These are phyloP conservation scores for Rhodeus uyekii DNA, from an alignment of 2,797 vertebrate genomes.

Conservation along the genomic window DNA sequence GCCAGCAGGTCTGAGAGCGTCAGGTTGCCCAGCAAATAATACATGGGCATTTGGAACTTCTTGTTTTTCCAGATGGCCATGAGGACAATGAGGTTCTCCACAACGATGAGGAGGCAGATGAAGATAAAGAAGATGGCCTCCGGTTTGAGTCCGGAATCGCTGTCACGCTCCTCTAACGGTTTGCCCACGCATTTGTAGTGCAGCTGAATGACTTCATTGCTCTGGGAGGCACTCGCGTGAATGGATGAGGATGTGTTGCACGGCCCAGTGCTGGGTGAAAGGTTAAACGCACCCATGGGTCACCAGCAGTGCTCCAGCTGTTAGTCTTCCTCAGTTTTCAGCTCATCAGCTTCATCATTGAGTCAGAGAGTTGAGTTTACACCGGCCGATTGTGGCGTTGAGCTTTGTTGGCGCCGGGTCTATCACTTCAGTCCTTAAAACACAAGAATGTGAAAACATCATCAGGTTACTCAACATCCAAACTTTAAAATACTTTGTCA, in stretches of 20 bases:
- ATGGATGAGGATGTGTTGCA: slow-evolving; percentile 30
- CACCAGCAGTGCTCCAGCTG: not conserved
- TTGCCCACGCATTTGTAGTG: slow-evolving; percentile 90
- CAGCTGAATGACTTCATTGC: slow-evolving; percentile 72
- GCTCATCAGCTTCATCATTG: not conserved
- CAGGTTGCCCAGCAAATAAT: slow-evolving; percentile 89
- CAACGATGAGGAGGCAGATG: slow-evolving; percentile 84
- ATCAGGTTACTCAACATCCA: not conserved
- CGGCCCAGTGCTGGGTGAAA: slow-evolving; percentile 12
- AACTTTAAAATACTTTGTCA: not conserved
- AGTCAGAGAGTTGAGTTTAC: not conserved
- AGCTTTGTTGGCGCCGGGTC: not conserved
- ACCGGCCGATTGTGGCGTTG: not conserved
- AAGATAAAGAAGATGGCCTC: slow-evolving; percentile 79
- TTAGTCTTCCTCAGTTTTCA: not conserved
- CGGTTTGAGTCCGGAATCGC: slow-evolving; percentile 77
- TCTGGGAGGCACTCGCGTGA: slow-evolving; percentile 65
- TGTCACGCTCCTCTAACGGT: slow-evolving; percentile 79
- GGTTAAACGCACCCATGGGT: not conserved
- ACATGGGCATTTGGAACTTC: slow-evolving; percentile 91
- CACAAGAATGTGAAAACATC: not conserved
- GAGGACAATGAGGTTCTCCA: slow-evolving; percentile 87
- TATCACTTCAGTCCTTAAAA: not conserved
- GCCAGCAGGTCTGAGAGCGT: slow-evolving; percentile 88
- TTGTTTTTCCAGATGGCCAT: slow-evolving; percentile 86